phyloP scores from a whole-genome alignment of 2,797 vertebrate genomes.

The Lacerta agilis region DNA sequence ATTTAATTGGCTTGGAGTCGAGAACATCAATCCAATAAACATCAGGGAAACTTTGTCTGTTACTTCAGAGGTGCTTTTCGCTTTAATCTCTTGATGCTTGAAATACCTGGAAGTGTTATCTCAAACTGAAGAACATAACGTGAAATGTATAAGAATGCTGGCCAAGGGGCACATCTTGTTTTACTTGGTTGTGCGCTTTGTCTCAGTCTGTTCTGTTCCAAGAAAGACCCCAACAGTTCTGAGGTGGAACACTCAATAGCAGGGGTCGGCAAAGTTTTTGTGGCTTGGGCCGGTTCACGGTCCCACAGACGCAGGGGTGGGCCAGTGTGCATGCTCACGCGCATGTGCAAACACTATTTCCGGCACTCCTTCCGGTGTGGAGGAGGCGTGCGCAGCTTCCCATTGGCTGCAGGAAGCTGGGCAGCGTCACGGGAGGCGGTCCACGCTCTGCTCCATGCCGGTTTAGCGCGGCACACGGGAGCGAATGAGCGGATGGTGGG shows the following conservation, averaged over 20 bases:
- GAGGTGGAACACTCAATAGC: not conserved
- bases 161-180: not conserved
- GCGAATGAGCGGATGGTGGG: rapidly evolving
- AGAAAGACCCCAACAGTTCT: not conserved
- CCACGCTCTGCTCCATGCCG: too few species aligned
- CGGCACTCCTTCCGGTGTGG: too few species aligned
- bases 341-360: rapidly evolving
- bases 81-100: not conserved
- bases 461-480: too few species aligned
- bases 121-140: not conserved
- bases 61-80: not conserved
- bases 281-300: too few species aligned
- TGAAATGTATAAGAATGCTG: not conserved
- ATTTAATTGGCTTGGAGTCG: conserved; percentile 15
- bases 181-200: not conserved
- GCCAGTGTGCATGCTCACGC: too few species aligned
- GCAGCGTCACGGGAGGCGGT: rapidly evolving
- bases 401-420: too few species aligned
- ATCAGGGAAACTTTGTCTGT: not conserved
- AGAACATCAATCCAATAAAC: conserved; percentile 20
- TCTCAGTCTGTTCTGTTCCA: not conserved
- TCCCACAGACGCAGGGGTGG: rapidly evolving
- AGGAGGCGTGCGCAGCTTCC: too few species aligned
- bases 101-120: not conserved
- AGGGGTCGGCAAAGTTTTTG: too few species aligned